A percentile compares a stretch with the other conserved stretches of the same genome.
These are phyloP conservation scores for Heliconius hortense DNA, from an alignment of 2,888 invertebrate genomes.

Conservation along the genomic window DNA sequence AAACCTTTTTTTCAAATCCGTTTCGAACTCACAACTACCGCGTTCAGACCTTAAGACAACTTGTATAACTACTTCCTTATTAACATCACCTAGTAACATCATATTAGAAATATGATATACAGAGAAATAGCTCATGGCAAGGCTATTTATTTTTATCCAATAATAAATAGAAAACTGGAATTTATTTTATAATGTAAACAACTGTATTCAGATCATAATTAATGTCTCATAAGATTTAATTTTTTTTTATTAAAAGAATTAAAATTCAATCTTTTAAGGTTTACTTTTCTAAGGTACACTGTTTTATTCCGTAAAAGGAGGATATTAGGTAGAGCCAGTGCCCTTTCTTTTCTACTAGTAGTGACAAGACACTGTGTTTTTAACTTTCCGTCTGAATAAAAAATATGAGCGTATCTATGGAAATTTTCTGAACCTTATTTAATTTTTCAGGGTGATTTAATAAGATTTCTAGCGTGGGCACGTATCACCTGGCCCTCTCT, in stretches of 20 bases:
- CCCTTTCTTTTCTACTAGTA: not conserved
- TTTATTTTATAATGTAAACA: conserved; percentile 2
- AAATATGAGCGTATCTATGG: no score
- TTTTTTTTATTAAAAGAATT: not conserved
- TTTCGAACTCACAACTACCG: not conserved
- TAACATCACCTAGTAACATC: conserved; percentile 10
- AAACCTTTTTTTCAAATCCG: not conserved
- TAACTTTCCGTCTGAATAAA: not conserved
- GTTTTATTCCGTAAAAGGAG: no score
- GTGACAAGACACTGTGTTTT: not conserved
- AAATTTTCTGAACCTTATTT: no score
- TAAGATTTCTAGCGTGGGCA: no score
- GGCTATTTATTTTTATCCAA: conserved; percentile 19
- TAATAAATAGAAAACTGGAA: conserved; percentile 16
- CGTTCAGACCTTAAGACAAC: not conserved
- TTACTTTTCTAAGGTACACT: not conserved
- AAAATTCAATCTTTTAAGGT: not conserved
- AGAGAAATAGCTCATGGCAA: not conserved
- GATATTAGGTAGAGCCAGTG: no score
- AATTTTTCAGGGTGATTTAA: no score
- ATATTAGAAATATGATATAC: conserved; percentile 4
- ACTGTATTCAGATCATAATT: not conserved
- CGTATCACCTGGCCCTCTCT: no score
- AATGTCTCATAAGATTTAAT: not conserved
- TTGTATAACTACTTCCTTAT: not conserved